Evolutionary conservation across 2,888 invertebrate genomes (phyloP), one percentile per base, ranked within the genome.

Genomic region (Venusia cambrica): DNA sequence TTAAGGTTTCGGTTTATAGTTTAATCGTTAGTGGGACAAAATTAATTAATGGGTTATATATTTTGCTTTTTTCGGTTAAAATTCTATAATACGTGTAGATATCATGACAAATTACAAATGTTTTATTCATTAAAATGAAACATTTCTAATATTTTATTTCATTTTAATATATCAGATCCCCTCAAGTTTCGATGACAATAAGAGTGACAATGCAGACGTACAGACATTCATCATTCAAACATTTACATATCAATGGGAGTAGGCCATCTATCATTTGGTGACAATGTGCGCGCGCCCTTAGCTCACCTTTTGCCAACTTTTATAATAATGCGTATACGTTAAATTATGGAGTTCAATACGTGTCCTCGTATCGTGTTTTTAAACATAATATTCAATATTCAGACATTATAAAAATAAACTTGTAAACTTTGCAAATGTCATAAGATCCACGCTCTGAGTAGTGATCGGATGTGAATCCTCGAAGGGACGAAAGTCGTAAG

Each of bases 201-300:
- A 43, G 42, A 51, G 45, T 42, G 33, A 28, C 40, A 21, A 30
- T 33, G 48, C 45, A 45, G 39, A 53, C 52, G 25, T 22, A 41
- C 33, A 49, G 38, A 57, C 62, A 65, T 71, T 58, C 62, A 64
- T 72, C 70, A 70, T 60, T 49, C 51, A 39, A 20, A 48, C 51
- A 83, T 85, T 84, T 77, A 72, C 83, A 85, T 85, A 65, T 74
- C 62, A 74, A 78, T 67, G 53, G 62, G 69, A 76, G 76, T 80
- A 78, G 79, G 71, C 70, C 61, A 81, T 85, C 73, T 67, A 78
- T 85, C 85, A 84, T 57, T 41, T 41, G 50, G 57, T 65, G 71
- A 79, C 81, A 84, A 79, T 74, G 64, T 56, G 61, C 64, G 50
- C 61, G 70, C 71, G 71, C 73, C 72, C 65, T 63, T 51, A 36